phyloP scores from a whole-genome alignment of 2,113 vertebrate species.

The Gorsachius goisagi region DNA sequence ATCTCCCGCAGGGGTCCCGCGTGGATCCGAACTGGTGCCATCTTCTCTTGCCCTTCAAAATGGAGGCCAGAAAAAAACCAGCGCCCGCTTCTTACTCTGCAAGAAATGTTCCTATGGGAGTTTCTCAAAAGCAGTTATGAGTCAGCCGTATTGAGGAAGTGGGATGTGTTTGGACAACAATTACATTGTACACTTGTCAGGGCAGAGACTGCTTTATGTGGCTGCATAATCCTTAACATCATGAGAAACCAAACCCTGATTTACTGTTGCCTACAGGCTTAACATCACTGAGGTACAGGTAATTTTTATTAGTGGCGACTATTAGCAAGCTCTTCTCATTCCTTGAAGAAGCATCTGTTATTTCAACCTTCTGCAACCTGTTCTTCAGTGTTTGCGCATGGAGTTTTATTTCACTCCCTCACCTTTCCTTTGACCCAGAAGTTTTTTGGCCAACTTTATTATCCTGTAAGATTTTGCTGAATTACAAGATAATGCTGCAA shows the following conservation, averaged over 20 bases:
- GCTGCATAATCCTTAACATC: not conserved
- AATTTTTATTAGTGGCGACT: not conserved
- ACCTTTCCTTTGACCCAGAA: not conserved
- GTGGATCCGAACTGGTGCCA: not conserved
- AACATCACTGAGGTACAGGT: not conserved
- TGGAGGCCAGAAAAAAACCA: not conserved
- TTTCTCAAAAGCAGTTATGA: not conserved
- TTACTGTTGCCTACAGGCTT: slow-evolving; percentile 45
- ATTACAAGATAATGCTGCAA: not conserved
- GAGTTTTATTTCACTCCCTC: not conserved
- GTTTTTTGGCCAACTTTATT: not conserved
- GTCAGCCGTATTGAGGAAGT: not conserved
- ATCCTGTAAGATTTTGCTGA: not conserved
- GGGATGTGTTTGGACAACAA: slow-evolving; percentile 48
- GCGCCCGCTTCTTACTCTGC: not conserved
- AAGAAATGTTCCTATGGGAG: not conserved
- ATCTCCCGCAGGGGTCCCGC: not conserved
- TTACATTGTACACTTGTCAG: not conserved
- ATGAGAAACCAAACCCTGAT: slow-evolving; percentile 20
- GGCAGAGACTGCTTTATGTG: slow-evolving; percentile 44
- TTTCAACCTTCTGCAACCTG: not conserved
- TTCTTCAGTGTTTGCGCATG: not conserved
- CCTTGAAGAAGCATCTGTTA: not conserved
- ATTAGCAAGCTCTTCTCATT: not conserved
- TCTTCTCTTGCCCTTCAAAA: not conserved